Percentiles rank a stretch among this genome's conserved stretches.
Conservation (phyloP, 2,797 vertebrate species). For the Gadopsis bispinosus region DNA sequence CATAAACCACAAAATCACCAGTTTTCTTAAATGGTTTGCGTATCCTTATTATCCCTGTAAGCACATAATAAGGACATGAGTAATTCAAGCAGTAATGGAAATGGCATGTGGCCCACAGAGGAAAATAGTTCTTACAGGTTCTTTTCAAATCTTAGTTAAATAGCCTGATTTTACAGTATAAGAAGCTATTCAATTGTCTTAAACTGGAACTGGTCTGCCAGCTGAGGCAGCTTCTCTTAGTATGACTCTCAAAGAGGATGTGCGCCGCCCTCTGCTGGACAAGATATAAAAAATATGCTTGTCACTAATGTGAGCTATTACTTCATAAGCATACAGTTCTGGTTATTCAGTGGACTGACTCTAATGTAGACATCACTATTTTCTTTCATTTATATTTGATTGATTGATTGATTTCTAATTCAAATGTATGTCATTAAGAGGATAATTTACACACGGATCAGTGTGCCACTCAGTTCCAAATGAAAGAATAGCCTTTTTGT, state of each 20-base stretch:
- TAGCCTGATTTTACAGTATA: slow-evolving; percentile 45
- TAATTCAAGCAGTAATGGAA: slow-evolving; percentile 38
- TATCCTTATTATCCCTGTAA: slow-evolving; percentile 51
- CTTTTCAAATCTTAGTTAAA: slow-evolving; percentile 50
- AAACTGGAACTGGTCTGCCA: slow-evolving; percentile 47
- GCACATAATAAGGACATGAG: slow-evolving; percentile 25
- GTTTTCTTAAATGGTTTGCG: slow-evolving; percentile 52
- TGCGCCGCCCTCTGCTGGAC: slow-evolving; percentile 79
- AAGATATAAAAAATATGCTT: background rate
- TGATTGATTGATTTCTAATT: slow-evolving; percentile 4
- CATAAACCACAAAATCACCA: slow-evolving; percentile 68
- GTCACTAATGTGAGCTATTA: background rate
- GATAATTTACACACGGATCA: background rate
- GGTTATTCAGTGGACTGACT: background rate
- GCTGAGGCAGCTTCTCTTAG: slow-evolving; percentile 41
- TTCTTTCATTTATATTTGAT: background rate
- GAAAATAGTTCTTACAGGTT: slow-evolving; percentile 24
- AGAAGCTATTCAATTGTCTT: slow-evolving; percentile 53
- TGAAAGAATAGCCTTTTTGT: slow-evolving; percentile 25
- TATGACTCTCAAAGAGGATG: slow-evolving; percentile 57
- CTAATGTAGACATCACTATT: slow-evolving; percentile 1
- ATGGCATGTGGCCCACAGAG: slow-evolving; percentile 33
- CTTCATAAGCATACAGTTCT: background rate
- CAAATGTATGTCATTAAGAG: background rate
- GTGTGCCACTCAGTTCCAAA: slow-evolving; percentile 4